Base-by-base conservation (phyloP, 2,888 invertebrate genomes). In the Tachystola acroxantha region DNA sequence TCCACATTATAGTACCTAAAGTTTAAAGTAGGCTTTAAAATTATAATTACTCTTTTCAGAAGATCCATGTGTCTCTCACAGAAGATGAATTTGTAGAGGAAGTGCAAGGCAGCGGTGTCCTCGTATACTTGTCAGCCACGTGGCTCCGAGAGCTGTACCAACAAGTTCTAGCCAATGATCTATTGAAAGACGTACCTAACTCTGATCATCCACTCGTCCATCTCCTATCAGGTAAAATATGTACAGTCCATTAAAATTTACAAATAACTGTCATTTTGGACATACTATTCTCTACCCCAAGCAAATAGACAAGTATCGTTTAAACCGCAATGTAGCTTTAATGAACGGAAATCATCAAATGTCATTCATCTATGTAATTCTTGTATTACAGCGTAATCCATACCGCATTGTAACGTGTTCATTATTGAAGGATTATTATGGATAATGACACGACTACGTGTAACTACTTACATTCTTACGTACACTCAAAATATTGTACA, bases 111-210 rank as follows among this genome's bases (percentile, higher is more conserved):
- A 95, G 96, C 40, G 98, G 97, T 0, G 95, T 98, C 10, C 84
- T 98, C 14, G 95, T 98, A 4, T 98, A 97, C 64, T 88, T 98
- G 7, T 97, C 97, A 0, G 95, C 96, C 0, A 94, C 95, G 0
- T 98, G 98, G 98, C 89, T 98, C 2, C 91, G 95, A 22, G 97
- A 98, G 63, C 86, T 98, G 5, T 98, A 97, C 65, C 96, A 96
- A 57, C 94, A 94, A 63, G 92, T 97, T 1, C 82, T 96, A 3
- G 90, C 93, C 0, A 89, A 89, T 37, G 93, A 94, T 55, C 71
- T 95, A 7, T 77, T 96, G n/a, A 89, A 91, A 48, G 86, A 89
- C 34, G 91, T 92, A 31, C 93, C 93, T 1, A 91, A 91, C 0
- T 90, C 89, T 50, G 89, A 91, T 55, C 90, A 90, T 40, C 92